Base-by-base conservation (phyloP, 2,888 invertebrate genomes). In the Leptinotarsa haldemani region DNA sequence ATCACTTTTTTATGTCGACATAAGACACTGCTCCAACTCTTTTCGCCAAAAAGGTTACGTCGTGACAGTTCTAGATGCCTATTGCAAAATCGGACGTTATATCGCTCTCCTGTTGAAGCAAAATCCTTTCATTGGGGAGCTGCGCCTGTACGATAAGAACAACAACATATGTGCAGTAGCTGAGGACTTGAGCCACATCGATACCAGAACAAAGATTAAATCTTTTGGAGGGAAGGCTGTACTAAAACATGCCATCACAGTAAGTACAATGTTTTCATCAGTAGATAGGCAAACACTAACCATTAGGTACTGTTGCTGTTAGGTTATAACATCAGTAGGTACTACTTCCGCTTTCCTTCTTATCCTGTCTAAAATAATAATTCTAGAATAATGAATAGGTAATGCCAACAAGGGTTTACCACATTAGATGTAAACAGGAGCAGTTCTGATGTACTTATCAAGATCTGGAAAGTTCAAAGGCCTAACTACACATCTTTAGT, bases 141-240 rank as follows among this genome's bases (percentile, higher is more conserved):
- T 88, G 20, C 77, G 86, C 48, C 73, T 88, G 12, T 85, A 84
- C 74, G 86, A 86, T 50, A 82, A 79, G 64, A 76, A 78, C 16
- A 76, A 79, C 30, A 78, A 79, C 53, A 78, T 83, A 13, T 82
- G 82, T 74, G 79, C 78, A 1, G 77, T 85, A 5, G 86, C 83
- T 5, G 76, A 84, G 46, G 88, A 88, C 78, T 78, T 88, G 53
- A 84, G 84, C 70, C 83, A 84, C 50, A 85, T 87, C 30, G 86
- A 87, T 77, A 87, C 86, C 1, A 82, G 80, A 64, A 79, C 84
- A 1, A 79, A 78, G 78, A 77, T 87, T 5, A 80, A 75, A 69
- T 81, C 86, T 2, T 87, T 82, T 72, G 80, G 80, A 65, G 86
- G 86, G n/a, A 76, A 78, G 53, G 77, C 79, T 9, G 80, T 82